Evolutionary conservation across 2,888 invertebrate species (phyloP), one percentile per base, ranked within the genome.

Genomic region (Silvanus unidentatus): DNA sequence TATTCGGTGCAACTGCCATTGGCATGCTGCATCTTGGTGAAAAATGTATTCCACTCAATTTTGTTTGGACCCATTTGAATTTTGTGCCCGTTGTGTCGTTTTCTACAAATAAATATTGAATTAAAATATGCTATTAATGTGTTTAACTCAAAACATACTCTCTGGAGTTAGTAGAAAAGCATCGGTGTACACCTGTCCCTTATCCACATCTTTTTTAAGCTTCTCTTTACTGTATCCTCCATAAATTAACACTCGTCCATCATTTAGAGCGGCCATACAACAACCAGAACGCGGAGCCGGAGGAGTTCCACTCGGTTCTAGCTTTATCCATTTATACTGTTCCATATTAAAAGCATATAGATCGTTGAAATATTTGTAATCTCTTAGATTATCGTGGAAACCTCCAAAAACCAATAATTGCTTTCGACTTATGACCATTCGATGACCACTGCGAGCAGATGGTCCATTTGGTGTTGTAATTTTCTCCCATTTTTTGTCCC

Each of bases 311-410:
- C 64, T 69, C 0, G 82, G 73, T 41, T 81, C 78, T 39, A 94
- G 62, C 65, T 84, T 85, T 1, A 70, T 75, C 95, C 95, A 96
- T 0, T 75, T 75, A 59, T 90, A 82, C 0, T 80, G 80, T 60
- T 90, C 89, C 53, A 89, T 71, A 57, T 88, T 84, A 72, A 96
- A 95, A 27, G 81, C 69, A 69, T 88, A 78, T 1, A 92, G 68
- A 67, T 96, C 96, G 68, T 94, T 94, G 67, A 81, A 91, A 73
- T 95, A 96, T 56, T 85, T 85, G 66, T 86, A 93, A 48, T 88
- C 86, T 44, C 88, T 77, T 1, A 86, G 78, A 68, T 91, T 94
- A 71, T 96, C 95, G 62, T 88, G 82, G 70, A 93, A 96, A 1
- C 96, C 96, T 1, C 95, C 95, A 75, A 95, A 95, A 3, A 95